A percentile compares a stretch with the other conserved stretches of the same genome.
Conservation (phyloP, 2,888 invertebrate species). For the Drosophila niveifrons region DNA sequence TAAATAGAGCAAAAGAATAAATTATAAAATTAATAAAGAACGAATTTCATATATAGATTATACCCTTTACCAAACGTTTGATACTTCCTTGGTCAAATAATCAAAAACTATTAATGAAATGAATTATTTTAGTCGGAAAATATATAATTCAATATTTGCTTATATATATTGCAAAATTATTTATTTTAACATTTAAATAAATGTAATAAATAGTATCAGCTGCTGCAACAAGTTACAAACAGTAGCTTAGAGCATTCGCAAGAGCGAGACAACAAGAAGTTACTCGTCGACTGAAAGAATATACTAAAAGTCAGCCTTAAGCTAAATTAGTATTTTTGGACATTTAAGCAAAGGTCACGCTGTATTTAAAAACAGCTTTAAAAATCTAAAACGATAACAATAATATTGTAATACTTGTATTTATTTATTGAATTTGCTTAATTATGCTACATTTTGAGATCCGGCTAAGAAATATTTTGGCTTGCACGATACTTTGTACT, state of each 20-base stretch:
- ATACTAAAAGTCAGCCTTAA: slow-evolving; percentile 25
- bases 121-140: no score
- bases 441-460: slow-evolving; percentile 52
- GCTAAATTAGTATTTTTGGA: not conserved
- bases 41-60: not conserved
- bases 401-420: not conserved
- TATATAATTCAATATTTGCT: not conserved
- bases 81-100: no score
- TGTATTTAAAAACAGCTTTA: not conserved
- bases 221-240: slow-evolving; percentile 13
- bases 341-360: not conserved
- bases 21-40: not conserved
- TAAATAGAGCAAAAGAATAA: not conserved
- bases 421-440: slow-evolving; percentile 7
- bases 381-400: not conserved
- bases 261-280: slow-evolving; percentile 34
- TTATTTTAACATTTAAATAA: not conserved
- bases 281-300: not conserved
- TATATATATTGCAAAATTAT: not conserved
- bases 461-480: slow-evolving; percentile 43
- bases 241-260: not conserved
- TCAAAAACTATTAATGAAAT: no score
- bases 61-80: no score
- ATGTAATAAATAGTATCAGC: no score
- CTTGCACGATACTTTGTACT: slow-evolving; percentile 58